Percentiles rank a stretch among this genome's conserved stretches.
Conservation (phyloP, 2,797 vertebrate species). For the Cyprinella venusta region DNA sequence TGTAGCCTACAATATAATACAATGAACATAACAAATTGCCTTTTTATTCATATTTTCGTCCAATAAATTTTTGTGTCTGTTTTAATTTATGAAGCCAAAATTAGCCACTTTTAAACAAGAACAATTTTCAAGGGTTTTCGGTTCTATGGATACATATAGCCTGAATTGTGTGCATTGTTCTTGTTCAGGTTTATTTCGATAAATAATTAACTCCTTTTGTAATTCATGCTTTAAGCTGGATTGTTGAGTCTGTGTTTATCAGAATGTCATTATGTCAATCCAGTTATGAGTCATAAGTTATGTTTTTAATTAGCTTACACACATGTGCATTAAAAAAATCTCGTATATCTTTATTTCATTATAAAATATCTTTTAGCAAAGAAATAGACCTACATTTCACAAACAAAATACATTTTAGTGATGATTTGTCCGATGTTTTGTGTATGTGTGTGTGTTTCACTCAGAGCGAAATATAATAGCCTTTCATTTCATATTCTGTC, state of each 20-base stretch:
- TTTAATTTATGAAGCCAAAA: conserved; percentile 1
- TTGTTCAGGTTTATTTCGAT: conserved; percentile 6
- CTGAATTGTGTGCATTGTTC: too few species aligned
- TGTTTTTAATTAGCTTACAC: conserved; percentile 14
- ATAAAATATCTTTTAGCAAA: not conserved
- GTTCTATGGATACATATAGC: not conserved
- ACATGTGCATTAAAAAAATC: not conserved
- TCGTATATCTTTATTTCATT: not conserved
- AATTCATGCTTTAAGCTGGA: conserved; percentile 4
- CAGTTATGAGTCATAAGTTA: not conserved
- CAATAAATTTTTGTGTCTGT: not conserved
- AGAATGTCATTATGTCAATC: conserved; percentile 1
- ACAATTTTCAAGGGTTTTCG: not conserved
- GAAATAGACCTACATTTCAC: not conserved
- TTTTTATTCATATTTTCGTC: not conserved
- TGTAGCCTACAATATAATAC: too few species aligned
- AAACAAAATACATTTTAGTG: not conserved
- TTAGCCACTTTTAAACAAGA: not conserved
- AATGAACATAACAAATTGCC: not conserved
- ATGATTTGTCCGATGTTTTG: not conserved
- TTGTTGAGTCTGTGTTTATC: conserved; percentile 16
- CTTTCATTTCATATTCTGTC: not conserved
- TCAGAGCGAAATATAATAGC: not conserved
- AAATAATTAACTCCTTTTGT: not conserved
- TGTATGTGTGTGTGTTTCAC: not conserved